Evolutionary conservation across 2,113 vertebrate species (phyloP), one percentile per base, ranked within the genome.

Genomic region (Austrofundulus limnaeus): DNA sequence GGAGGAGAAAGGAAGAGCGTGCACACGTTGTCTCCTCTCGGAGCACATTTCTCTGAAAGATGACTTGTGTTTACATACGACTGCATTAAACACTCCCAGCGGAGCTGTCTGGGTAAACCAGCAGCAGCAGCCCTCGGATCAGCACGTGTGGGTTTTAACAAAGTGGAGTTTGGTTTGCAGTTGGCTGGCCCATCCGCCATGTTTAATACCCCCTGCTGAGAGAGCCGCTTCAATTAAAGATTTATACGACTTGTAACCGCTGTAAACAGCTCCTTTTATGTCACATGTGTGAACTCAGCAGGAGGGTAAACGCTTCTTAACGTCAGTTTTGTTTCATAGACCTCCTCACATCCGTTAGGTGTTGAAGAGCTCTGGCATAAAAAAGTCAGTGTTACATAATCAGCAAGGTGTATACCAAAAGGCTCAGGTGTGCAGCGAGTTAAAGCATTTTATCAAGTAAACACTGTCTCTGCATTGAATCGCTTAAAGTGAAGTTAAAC

Each of bases 161-260:
- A 64, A 70, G 77, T 71, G 68, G 74, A 64, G 63, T 81, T 70
- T 65, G 66, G 76, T 79, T 71, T 85, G 78, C 81, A 84, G 81
- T 78, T 72, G 80, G 81, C 47, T 55, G 47, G 67, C 82, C 64
- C 66, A 39, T 79, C 64, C 13, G 76, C 17, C 38, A 75, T 75
- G 77, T 81, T 76, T 83, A 74, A 76, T 50, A 75, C 65, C 76
- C 79, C 70, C 79, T 77, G 17, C 78, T 47, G 81, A 83, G 85
- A 77, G 70, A 73, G 75, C 54, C 66, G 71, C 81, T 83, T 84
- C 78, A 85, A 77, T 86, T 82, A 87, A 83, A 83, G 83, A 89
- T 83, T 87, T 60, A 87, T 82, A 74, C 77, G 84, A 83, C 81
- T 80, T 78, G 77, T 83, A 75, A 75, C 67, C 19, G 21, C 72